Evolutionary conservation across 2,113 vertebrate genomes (phyloP).

Genomic region (Columba janthina): DNA sequence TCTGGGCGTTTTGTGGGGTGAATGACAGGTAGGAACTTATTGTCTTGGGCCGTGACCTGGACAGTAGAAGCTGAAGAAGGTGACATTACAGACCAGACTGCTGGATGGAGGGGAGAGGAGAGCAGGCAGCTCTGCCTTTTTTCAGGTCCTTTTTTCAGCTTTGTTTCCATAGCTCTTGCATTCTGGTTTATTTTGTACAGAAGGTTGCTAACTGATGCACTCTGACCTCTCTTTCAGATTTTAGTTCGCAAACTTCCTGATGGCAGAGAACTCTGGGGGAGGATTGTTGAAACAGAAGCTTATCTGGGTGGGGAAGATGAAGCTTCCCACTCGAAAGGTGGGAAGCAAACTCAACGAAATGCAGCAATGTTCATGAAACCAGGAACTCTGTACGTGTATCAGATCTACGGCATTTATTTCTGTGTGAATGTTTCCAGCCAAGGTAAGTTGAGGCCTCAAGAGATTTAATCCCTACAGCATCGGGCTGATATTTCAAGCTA

Average conservation of each 20-base stretch:
- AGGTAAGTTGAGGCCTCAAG: slow-evolving; percentile 75
- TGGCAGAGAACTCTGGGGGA: slow-evolving; percentile 85
- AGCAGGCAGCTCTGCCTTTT: neutral
- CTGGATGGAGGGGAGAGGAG: neutral
- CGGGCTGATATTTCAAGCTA: neutral
- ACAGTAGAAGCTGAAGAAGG: neutral
- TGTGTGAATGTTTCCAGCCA: slow-evolving; percentile 94
- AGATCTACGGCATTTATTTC: slow-evolving; percentile 93
- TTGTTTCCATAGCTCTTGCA: neutral
- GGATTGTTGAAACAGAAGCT: slow-evolving; percentile 94
- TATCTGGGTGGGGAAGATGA: slow-evolving; percentile 93
- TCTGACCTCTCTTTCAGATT: slow-evolving; percentile 75
- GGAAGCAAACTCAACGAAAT: slow-evolving; percentile 89
- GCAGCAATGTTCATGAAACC: slow-evolving; percentile 95
- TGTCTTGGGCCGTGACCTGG: neutral
- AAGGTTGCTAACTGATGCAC: neutral
- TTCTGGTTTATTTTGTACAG: neutral
- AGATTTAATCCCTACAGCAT: neutral
- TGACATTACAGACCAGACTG: neutral
- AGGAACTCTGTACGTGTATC: slow-evolving; percentile 93
- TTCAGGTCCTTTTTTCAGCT: neutral
- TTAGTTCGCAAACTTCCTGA: slow-evolving; percentile 84
- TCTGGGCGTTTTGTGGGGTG: neutral
- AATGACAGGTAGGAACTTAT: neutral
- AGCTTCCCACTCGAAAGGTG: slow-evolving; percentile 92